phyloP scores from a whole-genome alignment of 1,140 invertebrate genomes.

The Tetranychus urticae region DNA sequence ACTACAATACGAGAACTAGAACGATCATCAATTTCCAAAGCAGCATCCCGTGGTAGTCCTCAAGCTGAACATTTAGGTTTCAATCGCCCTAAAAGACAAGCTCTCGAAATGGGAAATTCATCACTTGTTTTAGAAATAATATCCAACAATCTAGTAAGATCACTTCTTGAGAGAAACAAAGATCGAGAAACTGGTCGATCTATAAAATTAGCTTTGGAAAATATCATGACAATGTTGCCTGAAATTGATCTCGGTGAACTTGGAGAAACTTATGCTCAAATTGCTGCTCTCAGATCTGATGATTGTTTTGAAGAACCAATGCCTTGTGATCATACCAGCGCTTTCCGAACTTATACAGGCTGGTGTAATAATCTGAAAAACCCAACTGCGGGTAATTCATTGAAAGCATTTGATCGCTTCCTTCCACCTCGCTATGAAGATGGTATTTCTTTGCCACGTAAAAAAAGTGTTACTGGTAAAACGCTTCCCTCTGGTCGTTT shows the following conservation, averaged over 20 bases:
- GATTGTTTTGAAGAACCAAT: conserved; percentile 21
- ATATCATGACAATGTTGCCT: conserved; percentile 3
- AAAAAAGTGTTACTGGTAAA: neutral
- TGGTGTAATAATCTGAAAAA: conserved; percentile 75
- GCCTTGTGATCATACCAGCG: conserved; percentile 49
- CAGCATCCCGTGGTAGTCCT: conserved; percentile 38
- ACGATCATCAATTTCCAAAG: conserved; percentile 3
- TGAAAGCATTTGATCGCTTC: conserved; percentile 56
- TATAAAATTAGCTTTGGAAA: neutral
- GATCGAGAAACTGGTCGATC: conserved; percentile 7
- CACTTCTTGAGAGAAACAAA: conserved; percentile 15
- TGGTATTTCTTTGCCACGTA: conserved; percentile 23
- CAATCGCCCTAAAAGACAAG: conserved; percentile 57
- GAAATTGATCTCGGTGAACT: conserved; percentile 4
- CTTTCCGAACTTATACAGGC: conserved; percentile 56
- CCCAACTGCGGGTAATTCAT: conserved; percentile 49
- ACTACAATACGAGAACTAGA: neutral
- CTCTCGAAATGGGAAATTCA: conserved; percentile 51
- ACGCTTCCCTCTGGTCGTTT: conserved; percentile 48
- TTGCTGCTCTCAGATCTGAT: conserved; percentile 3
- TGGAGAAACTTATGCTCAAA: neutral
- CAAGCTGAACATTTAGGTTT: conserved; percentile 36
- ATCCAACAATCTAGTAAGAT: conserved; percentile 43
- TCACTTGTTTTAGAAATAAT: conserved; percentile 67
- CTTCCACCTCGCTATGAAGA: conserved; percentile 69